Percentiles rank a stretch among this genome's conserved stretches.
Evolutionary conservation across 2,888 invertebrate genomes (phyloP).

Genomic region (Petrolisthes manimaculis): DNA sequence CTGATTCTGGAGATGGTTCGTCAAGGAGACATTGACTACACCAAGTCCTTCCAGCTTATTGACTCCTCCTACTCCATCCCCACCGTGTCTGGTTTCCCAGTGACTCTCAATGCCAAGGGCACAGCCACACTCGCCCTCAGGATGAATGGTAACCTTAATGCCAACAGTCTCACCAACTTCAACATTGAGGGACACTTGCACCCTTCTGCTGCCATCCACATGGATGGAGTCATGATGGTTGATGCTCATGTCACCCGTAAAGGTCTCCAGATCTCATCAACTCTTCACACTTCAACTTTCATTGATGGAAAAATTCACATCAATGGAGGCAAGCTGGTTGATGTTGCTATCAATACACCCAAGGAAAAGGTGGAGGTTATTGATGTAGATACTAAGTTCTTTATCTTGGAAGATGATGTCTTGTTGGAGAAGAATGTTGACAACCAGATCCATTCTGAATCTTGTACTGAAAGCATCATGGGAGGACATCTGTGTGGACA

Average conservation of each 20-base stretch:
- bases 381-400: constrained; percentile 73
- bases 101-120: constrained; percentile 86
- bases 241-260: constrained; percentile 84
- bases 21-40: constrained; percentile 82
- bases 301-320: constrained; percentile 81
- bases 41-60: constrained; percentile 86
- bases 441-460: not conserved
- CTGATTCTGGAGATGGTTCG: constrained; percentile 70
- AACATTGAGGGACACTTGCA: constrained; percentile 85
- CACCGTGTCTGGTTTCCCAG: constrained; percentile 85
- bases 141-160: constrained; percentile 80
- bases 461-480: constrained; percentile 1
- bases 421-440: constrained; percentile 29
- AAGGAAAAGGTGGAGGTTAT: constrained; percentile 88
- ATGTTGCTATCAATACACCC: constrained; percentile 84
- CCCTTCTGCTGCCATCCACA: constrained; percentile 88
- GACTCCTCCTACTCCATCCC: constrained; percentile 90
- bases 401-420: constrained; percentile 72
- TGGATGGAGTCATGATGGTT: constrained; percentile 87
- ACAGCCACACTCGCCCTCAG: constrained; percentile 87
- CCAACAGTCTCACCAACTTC: constrained; percentile 75
- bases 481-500: constrained; percentile 50
- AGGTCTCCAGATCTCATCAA: constrained; percentile 86
- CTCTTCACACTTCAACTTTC: constrained; percentile 86
- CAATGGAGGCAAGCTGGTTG: constrained; percentile 78